Evolutionary conservation across 1,140 invertebrate genomes (phyloP), one percentile per base, ranked within the genome.

Genomic region (Aradophagus sp.): DNA sequence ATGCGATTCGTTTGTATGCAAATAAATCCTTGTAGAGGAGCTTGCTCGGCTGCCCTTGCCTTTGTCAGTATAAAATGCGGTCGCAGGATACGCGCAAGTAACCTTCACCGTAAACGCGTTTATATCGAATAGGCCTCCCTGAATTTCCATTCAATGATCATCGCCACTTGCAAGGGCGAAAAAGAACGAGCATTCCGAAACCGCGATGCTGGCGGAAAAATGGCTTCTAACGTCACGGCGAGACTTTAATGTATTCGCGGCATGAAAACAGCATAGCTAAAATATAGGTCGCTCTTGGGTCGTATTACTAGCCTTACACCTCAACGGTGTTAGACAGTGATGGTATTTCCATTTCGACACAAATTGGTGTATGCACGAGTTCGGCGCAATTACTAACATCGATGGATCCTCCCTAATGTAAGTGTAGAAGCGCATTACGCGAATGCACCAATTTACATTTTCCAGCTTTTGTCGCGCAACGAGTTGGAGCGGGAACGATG

Each of bases 131-230:
- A 27, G 47, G 31, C 34, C 42, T 62, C 14, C 38, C 55, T 66
- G 52, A 55, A 74, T 74, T 70, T 74, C 53, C 71, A 74, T 74
- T 65, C 59, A 70, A 70, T 70, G 59, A 74, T 74, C 66, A 61
- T 61, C 66, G 53, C 66, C 62, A 26, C 31, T 41, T 17, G 34
- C 36, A 17, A 27, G 32, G 12, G 5, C 12, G 20, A 17, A 39
- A 39, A 32, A 8, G 27, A 20, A 3, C 27, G 17, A 56, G 20
- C 14, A 38, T 44, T 35, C 27, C 12, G 50, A 48, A 48, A 58
- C 31, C 23, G 19, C 15, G 14, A 32, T 16, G 12, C 14, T 23
- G 20, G 5, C 4, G 4, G 20, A 8, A 23, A 23, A 23, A 23
- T 8, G 20, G 8, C 4, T 5, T 5, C 23, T 3, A 19, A 17